Base-by-base conservation (phyloP, 2,888 invertebrate genomes). In the Mallateleia sp. region DNA sequence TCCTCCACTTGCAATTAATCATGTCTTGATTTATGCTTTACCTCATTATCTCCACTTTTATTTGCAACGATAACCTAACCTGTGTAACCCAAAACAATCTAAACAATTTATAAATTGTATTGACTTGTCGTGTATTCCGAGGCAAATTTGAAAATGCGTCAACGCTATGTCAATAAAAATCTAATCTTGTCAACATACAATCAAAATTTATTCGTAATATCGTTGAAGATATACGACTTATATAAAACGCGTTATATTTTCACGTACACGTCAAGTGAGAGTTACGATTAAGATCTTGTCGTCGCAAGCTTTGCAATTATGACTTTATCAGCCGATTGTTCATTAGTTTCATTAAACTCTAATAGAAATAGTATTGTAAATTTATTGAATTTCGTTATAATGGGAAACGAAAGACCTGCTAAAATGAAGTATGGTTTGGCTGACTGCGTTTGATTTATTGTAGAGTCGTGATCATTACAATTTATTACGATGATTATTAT, bases 1-100 rank as follows among this genome's bases (percentile, higher is more conserved):
- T 54, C 66, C 34, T 34, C 60, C 47, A 32, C 58, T 58, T 20
- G 84, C 72, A 78, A 84, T 84, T 78, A 84, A 84, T 84, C 78
- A 84, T 72, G 50, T 6, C 52, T 78, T 84, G 84, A 84, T 84
- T 78, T 72, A 84, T 84, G 64, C 32, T 56, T 78, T 34, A 52
- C 54, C 62, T 83, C 83, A 71, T 84, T 72, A 64, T 71, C 42
- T 34, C 9, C 11, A 38, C 24, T 77, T 83, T 54, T 52, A 25
- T 20, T 38, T 72, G 14, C 14, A 42, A 14, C 69, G 32, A 7
- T 22, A 24, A 60, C 47, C 32, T 32, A 32, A 56, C n/a, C 75
- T 22, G 14, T 6, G 45, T 56, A 42, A 50, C 38, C 56, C 45
- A 47, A 75, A 74, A 67, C 60, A 62, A 62, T 83, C 38, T 45